Base-by-base conservation (phyloP, 2,888 invertebrate genomes). In the Amphiduros pacificus region DNA sequence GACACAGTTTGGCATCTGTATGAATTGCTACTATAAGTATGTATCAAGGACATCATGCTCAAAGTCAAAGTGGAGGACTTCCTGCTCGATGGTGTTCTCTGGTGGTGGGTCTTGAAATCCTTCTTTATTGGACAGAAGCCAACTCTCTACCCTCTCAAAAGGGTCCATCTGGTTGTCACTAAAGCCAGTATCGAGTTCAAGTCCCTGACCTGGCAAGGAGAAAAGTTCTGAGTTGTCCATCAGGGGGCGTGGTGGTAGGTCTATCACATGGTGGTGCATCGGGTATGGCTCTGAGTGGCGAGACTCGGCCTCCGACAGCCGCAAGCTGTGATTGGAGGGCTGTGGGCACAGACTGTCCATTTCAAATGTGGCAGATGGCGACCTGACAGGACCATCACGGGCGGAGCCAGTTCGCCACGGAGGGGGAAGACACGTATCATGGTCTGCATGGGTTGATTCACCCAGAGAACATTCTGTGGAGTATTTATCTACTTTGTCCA, bases 221-320 rank as follows among this genome's bases (percentile, higher is more conserved):
- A n/a, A n/a, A n/a, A n/a, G n/a, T n/a, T n/a, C n/a, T n/a, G n/a
- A n/a, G n/a, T n/a, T n/a, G n/a, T n/a, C n/a, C n/a, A n/a, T n/a
- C n/a, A n/a, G n/a, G n/a, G n/a, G 53, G 22, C 55, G 48, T 2
- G 44, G 49, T 2, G 50, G 54, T 5, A 60, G 26, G 22, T 67
- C 67, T 14, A 65, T 62, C 53, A 67, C 55, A 28, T 64, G 64
- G 50, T 61, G 63, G 31, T 36, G 31, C 27, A 29, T 31, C 27
- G 28, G 63, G 52, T 61, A 36, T 17, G 61, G 68, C 36, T 67
- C 66, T 1, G 67, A 68, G 60, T 66, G 69, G 5, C 53, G 26
- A 14, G 65, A 61, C 60, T 69, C 69, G 6, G 66, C 69, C 54
- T 68, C 67, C 31, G 63, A 63, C 32, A 68, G 40, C 9, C 62